Percentiles rank a stretch among this genome's conserved stretches.
Evolutionary conservation across 1,140 invertebrate species (phyloP).

Genomic region (Onthophagus taurus): DNA sequence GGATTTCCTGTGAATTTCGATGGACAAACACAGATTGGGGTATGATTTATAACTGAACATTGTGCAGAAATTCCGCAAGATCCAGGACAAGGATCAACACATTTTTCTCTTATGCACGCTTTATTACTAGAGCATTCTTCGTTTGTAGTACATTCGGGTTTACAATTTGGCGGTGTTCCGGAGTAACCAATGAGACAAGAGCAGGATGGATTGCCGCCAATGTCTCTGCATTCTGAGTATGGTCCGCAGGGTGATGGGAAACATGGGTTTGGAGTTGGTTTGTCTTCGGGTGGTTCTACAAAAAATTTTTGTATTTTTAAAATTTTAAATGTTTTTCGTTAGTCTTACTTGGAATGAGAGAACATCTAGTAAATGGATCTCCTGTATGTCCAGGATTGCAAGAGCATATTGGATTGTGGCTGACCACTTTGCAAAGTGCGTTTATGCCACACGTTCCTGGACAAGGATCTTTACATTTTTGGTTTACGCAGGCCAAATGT

Average conservation of each 20-base stretch:
- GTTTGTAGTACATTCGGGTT: constrained; percentile 59
- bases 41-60: constrained; percentile 67
- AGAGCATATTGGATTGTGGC: constrained; percentile 51
- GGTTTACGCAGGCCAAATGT: constrained; percentile 61
- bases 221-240: constrained; percentile 55
- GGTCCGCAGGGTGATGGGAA: constrained; percentile 58
- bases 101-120: constrained; percentile 63
- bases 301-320: constrained; percentile 13
- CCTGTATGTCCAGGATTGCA: constrained; percentile 43
- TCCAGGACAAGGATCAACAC: constrained; percentile 60
- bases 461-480: constrained; percentile 68
- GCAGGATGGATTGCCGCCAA: constrained; percentile 50
- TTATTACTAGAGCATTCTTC: constrained; percentile 56
- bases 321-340: constrained; percentile 34
- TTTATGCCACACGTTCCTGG: constrained; percentile 62
- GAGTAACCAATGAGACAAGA: constrained; percentile 52
- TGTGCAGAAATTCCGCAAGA: constrained; percentile 61
- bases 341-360: constrained; percentile 42
- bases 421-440: constrained; percentile 63
- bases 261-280: constrained; percentile 44
- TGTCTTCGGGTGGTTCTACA: constrained; percentile 5
- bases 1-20: constrained; percentile 55
- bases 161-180: constrained; percentile 59
- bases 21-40: constrained; percentile 59
- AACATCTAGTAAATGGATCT: constrained; percentile 48